Evolutionary conservation across 2,797 vertebrate species (phyloP), one percentile per base, ranked within the genome.

Genomic region (Antennarius maculatus): DNA sequence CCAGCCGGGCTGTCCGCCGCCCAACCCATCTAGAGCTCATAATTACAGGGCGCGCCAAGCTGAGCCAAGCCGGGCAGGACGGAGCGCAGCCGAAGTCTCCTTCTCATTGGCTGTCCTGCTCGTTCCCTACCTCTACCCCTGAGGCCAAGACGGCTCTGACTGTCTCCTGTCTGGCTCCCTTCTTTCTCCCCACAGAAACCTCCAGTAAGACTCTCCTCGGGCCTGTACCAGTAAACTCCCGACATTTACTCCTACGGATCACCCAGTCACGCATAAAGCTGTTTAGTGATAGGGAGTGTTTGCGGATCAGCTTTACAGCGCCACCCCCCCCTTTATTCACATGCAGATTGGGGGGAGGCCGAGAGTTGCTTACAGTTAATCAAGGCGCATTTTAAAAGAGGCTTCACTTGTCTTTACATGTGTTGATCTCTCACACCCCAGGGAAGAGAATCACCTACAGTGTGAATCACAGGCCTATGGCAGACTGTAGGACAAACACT

Each of bases 41-140:
- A 95, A 96, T 96, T 94, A 95, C 89, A 94, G 94, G 94, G 94
- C 91, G 88, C 90, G 95, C 86, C 89, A 76, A 76, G 82, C 77
- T 13, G 79, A 81, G 82, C 87, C 82, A 23, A 71, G 85, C 85
- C 84, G 82, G 83, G 84, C 82, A 85, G 80, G 84, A 82, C 84
- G 50, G 80, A 84, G 64, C 70, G 83, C 85, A 80, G 95, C 93
- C 93, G 92, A 93, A 90, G 92, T 92, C 88, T 91, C 87, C 84
- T 91, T 92, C 95, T 94, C 91, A 97, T 97, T 97, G 96, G 96
- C 93, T 95, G 92, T 74, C 79, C 86, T 5, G 88, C 91, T 74
- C 72, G 71, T 79, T 86, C 74, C 61, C 79, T 86, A 71, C 79
- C 78, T 80, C 92, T 94, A 92, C 95, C 23, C 95, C 94, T 78